Evolutionary conservation across 2,888 invertebrate species (phyloP).

Genomic region (Cantharis flavilabris): DNA sequence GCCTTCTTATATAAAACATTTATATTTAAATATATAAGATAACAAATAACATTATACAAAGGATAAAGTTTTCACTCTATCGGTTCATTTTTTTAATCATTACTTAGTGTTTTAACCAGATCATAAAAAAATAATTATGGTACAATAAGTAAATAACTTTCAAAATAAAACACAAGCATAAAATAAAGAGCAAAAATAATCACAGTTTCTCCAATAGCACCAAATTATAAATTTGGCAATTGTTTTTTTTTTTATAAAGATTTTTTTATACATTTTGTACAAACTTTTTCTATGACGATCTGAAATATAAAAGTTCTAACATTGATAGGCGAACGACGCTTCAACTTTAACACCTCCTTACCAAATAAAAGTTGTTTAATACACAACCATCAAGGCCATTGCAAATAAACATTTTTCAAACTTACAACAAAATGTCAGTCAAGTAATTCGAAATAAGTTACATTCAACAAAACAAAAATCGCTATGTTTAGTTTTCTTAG

Average conservation of each 20-base stretch:
- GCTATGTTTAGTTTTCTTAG: background rate
- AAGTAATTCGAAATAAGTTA: background rate
- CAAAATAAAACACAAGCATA: slow-evolving; percentile 29
- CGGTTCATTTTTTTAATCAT: background rate
- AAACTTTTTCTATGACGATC: slow-evolving; percentile 9
- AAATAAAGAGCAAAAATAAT: slow-evolving; percentile 45
- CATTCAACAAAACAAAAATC: background rate
- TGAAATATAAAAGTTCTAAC: slow-evolving; percentile 22
- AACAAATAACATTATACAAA: slow-evolving; percentile 15
- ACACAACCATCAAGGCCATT: slow-evolving; percentile 17
- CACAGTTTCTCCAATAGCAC: slow-evolving; percentile 56
- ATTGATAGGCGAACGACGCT: slow-evolving; percentile 1
- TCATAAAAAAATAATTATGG: slow-evolving; percentile 36
- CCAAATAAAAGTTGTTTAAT: background rate
- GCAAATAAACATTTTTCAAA: slow-evolving; percentile 15
- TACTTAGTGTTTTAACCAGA: slow-evolving; percentile 14
- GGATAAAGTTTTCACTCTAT: background rate
- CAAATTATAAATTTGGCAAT: slow-evolving; percentile 55
- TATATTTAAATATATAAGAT: slow-evolving; percentile 22
- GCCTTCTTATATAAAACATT: slow-evolving; percentile 27
- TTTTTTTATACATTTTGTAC: slow-evolving; percentile 36
- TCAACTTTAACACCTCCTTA: background rate
- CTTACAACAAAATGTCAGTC: background rate
- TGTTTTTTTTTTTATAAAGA: slow-evolving; percentile 30
- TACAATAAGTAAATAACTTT: slow-evolving; percentile 29